These are phyloP conservation scores for Lates calcarifer DNA, from an alignment of 2,113 vertebrate species.

Conservation along the genomic window DNA sequence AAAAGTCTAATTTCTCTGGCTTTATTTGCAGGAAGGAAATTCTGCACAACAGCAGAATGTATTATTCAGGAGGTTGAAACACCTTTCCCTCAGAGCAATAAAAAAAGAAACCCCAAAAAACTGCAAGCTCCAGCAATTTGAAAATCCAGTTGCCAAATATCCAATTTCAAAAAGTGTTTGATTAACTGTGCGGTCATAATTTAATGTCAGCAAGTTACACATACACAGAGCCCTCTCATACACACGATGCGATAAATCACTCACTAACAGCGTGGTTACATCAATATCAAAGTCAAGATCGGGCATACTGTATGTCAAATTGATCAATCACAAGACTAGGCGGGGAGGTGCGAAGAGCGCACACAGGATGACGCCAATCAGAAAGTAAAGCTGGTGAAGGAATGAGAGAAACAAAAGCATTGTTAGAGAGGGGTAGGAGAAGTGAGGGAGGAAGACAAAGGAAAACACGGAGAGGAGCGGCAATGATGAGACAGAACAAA, in stretches of 20 bases:
- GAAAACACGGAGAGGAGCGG: constrained; percentile 22
- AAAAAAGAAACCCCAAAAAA: constrained; percentile 20
- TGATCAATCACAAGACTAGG: constrained; percentile 47
- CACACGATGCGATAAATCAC: constrained; percentile 65
- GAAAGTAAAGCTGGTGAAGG: constrained; percentile 41
- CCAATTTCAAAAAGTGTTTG: constrained; percentile 67
- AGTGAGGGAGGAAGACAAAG: constrained; percentile 45
- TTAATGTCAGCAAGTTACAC: constrained; percentile 59
- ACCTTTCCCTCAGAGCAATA: constrained; percentile 32
- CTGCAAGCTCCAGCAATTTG: constrained; percentile 60
- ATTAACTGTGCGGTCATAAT: constrained; percentile 62
- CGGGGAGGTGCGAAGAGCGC: constrained; percentile 7
- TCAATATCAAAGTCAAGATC: constrained; percentile 58
- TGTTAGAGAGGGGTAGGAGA: constrained; percentile 11
- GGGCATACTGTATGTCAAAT: constrained; percentile 40
- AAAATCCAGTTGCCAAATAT: constrained; percentile 65
- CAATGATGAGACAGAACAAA: background rate
- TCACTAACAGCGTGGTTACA: constrained; percentile 11
- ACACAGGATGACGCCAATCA: background rate
- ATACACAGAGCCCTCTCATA: constrained; percentile 39
- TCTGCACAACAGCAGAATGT: constrained; percentile 53
- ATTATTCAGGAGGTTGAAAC: constrained; percentile 62
- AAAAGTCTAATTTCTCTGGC: constrained; percentile 17
- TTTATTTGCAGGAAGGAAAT: constrained; percentile 33
- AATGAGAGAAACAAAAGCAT: constrained; percentile 9